These are phyloP conservation scores for Rhombomys opimus DNA, from an alignment of 2,113 vertebrate species.

Conservation along the genomic window DNA sequence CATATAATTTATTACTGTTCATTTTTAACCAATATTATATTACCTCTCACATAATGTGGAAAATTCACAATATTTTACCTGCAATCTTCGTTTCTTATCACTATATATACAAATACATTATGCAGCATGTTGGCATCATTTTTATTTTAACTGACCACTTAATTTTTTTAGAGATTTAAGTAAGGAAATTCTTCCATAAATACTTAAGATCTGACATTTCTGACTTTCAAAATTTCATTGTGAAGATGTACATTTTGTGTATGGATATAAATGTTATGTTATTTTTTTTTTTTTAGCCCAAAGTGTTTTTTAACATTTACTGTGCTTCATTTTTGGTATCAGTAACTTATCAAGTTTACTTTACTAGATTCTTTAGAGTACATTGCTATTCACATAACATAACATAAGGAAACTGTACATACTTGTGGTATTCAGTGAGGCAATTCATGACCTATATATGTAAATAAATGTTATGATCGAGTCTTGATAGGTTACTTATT, in stretches of 20 bases:
- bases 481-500: not conserved
- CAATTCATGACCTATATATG: not conserved
- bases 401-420: not conserved
- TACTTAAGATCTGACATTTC: not conserved
- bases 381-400: not conserved
- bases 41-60: not conserved
- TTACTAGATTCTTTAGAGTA: not conserved
- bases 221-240: not conserved
- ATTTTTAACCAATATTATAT: not conserved
- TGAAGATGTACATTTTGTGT: not conserved
- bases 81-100: not conserved
- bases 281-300: not conserved
- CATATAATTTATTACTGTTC: not conserved
- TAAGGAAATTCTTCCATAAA: not conserved
- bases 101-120: not conserved
- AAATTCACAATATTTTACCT: not conserved
- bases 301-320: not conserved
- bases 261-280: not conserved
- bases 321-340: not conserved
- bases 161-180: not conserved
- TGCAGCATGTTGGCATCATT: not conserved
- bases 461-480: not conserved
- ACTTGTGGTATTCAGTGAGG: not conserved
- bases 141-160: not conserved
- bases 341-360: not conserved